Percentiles rank a stretch among this genome's conserved stretches.
Conservation (phyloP, 2,888 invertebrate genomes). For the Tholera decimalis region DNA sequence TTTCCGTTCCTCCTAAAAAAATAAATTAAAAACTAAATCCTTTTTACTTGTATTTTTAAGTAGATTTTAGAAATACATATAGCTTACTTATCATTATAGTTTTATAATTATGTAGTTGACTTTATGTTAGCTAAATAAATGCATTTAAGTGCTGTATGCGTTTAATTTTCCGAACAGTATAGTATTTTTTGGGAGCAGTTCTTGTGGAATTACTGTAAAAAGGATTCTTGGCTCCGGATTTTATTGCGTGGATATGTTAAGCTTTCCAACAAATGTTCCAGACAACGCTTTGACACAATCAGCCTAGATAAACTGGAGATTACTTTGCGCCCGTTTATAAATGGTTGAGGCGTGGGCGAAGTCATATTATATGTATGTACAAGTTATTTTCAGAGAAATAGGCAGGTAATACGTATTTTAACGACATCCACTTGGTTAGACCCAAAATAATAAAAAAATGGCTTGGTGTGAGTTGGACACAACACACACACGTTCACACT, state of each 20-base stretch:
- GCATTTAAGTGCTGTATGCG: not conserved
- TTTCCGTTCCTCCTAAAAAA: too few relatives aligned
- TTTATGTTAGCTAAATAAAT: conserved; percentile 10
- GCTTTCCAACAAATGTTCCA: not conserved
- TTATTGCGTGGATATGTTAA: not conserved
- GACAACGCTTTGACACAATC: conserved; percentile 36
- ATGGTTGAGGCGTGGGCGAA: conserved; percentile 4
- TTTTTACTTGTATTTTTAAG: not conserved
- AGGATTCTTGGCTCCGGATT: not conserved
- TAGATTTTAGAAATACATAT: not conserved
- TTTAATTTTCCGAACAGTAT: not conserved
- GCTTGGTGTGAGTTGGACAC: too few relatives aligned
- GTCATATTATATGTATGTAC: not conserved
- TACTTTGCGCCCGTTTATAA: conserved; percentile 10
- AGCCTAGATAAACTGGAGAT: conserved; percentile 25
- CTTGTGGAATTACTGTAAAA: not conserved
- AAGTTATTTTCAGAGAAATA: not conserved
- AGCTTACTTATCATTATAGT: not conserved
- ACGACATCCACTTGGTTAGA: too few relatives aligned
- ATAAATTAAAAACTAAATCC: too few relatives aligned
- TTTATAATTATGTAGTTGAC: not conserved
- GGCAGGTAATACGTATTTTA: too few relatives aligned
- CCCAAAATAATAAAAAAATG: too few relatives aligned
- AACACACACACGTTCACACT: too few relatives aligned
- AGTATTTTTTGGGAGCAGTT: not conserved